Base-by-base conservation (phyloP, 1,140 invertebrate species). In the Cryptotermes secundus region DNA sequence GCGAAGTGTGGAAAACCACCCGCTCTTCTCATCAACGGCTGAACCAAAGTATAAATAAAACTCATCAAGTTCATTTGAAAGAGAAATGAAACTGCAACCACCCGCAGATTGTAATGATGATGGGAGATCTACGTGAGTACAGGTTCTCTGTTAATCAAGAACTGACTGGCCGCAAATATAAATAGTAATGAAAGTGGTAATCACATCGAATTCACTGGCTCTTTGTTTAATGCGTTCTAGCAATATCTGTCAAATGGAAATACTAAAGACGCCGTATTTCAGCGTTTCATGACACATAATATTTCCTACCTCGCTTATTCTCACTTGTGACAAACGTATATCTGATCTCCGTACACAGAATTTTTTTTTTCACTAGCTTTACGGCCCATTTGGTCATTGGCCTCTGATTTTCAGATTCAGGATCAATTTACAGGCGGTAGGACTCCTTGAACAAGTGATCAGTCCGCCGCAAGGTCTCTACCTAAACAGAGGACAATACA, bases 61-160 rank as follows among this genome's bases (percentile, higher is more conserved):
- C 26, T 72, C 59, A 59, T 59, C 53, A 72, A 72, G 59, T 72
- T 72, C 59, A 72, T 72, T 72, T 72, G n/a, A 72, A 72, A 72
- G 59, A 72, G 26, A 31, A 72, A 72, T 72, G 59, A n/a, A 72
- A 72, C 59, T 26, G 59, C 26, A 31, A n/a, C 26, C n/a, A 7
- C 59, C 59, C 59, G 59, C 59, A 26, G 59, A 72, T n/a, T 72
- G 59, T 65, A n/a, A 72, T 72, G 59, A 72, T n/a, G 26, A 72
- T 72, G n/a, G 31, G 53, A 38, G 19, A 4, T 6, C 7, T 72
- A 72, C 59, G 59, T 72, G 59, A 72, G 59, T 12, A n/a, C 59
- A 31, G 26, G 59, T 16, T n/a, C 59, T 72, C 26, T 10, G 59
- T 72, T n/a, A 72, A 72, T 72, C 59, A 72, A 31, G 26, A 72